Conservation (phyloP, 1,140 invertebrate genomes). For the Coelopa frigida region DNA sequence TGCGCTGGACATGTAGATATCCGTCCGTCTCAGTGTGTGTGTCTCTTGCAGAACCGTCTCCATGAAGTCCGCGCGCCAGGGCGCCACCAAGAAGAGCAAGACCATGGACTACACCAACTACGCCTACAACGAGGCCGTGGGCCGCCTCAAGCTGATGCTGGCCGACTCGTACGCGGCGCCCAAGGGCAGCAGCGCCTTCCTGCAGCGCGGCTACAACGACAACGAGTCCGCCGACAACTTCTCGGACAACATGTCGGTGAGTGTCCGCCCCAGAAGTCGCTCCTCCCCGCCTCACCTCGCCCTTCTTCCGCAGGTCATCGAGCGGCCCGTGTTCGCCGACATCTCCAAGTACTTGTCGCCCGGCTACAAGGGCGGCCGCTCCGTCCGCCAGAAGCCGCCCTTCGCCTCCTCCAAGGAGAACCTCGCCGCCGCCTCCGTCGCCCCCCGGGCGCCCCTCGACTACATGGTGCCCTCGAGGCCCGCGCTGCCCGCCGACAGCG, state of each 20-base stretch:
- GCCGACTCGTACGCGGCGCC: conserved; percentile 64
- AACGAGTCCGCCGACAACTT: conserved; percentile 50
- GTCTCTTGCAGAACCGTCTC: conserved; percentile 28
- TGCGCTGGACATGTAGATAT: not conserved
- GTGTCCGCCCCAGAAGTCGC: no score
- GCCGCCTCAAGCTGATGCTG: conserved; percentile 64
- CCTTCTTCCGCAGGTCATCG: conserved; percentile 24
- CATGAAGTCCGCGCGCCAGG: conserved; percentile 38
- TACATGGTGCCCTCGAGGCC: conserved; percentile 3
- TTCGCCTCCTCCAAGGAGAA: conserved; percentile 35
- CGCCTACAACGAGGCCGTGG: conserved; percentile 73
- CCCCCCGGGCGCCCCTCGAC: conserved; percentile 8
- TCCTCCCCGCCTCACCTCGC: no score
- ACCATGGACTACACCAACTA: conserved; percentile 70
- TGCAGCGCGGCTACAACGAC: conserved; percentile 25
- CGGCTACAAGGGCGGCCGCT: conserved; percentile 34
- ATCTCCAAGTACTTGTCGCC: conserved; percentile 44
- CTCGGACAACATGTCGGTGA: conserved; percentile 42
- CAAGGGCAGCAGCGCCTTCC: conserved; percentile 16
- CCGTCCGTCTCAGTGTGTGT: not conserved
- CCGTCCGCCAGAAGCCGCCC: conserved; percentile 27
- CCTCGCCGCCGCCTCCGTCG: conserved; percentile 10
- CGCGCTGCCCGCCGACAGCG: conserved; percentile 19
- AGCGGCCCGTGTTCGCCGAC: conserved; percentile 40
- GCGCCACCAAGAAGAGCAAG: conserved; percentile 47